Evolutionary conservation across 1,140 invertebrate species (phyloP).

Genomic region (Zelostemma sp.): DNA sequence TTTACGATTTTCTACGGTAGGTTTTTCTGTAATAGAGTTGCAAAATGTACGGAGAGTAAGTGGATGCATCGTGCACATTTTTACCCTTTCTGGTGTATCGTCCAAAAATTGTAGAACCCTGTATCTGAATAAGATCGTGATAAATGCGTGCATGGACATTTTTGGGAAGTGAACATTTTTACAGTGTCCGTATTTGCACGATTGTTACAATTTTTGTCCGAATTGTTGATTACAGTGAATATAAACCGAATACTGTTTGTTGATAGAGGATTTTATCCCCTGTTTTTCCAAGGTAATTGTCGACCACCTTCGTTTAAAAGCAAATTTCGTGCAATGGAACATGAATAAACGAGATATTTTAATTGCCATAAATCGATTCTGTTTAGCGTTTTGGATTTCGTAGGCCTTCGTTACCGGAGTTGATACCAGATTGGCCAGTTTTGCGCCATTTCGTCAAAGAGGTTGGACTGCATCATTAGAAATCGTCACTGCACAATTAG

Average conservation of each 20-base stretch:
- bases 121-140: no score
- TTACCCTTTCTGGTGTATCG: no score
- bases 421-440: conserved; percentile 96
- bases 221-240: no score
- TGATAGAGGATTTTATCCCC: no score
- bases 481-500: conserved; percentile 20
- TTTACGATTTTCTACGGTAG: not conserved
- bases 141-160: not conserved
- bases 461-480: conserved; percentile 72
- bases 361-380: conserved; percentile 1
- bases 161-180: no score
- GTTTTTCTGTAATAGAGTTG: not conserved
- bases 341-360: no score
- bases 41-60: not conserved
- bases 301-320: conserved; percentile 43
- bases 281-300: not conserved
- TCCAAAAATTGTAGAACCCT: no score
- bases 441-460: conserved; percentile 88
- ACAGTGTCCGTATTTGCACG: no score
- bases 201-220: no score
- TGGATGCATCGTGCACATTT: not conserved
- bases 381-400: conserved; percentile 73
- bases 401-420: conserved; percentile 91
- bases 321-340: no score
- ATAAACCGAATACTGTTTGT: no score